Evolutionary conservation across 2,888 invertebrate genomes (phyloP), one percentile per base, ranked within the genome.

Genomic region (Ophion costatus): DNA sequence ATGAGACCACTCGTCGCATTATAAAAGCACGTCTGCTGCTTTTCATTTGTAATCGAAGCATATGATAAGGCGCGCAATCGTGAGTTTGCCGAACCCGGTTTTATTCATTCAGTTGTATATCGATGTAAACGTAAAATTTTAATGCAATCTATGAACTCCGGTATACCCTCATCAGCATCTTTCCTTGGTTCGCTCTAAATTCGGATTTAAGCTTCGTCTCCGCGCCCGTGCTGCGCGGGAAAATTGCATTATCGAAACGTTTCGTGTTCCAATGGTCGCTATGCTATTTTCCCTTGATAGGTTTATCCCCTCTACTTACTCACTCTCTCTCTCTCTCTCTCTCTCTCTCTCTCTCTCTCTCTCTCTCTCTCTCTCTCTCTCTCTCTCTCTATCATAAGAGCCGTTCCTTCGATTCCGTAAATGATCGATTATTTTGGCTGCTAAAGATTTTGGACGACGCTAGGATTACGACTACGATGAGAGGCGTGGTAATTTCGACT

Each of bases 41-140:
- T 38, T 38, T 38, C 38, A 38, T 38, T 38, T 38, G 6, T 9
- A 38, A 38, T 6, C 38, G 38, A 9, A 38, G 38, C 14, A 61
- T 51, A 45, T 17, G 9, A 33, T 56, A 45, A 51, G 11, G 63
- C 10, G 45, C 45, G 63, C 17, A n/a, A 45, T n/a, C 45, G n/a
- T 17, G 10, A 7, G 17, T 42, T 63, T 57, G 56, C 29, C 17
- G 29, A 22, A 24, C n/a, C 9, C 38, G n/a, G 20, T 42, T 69
- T 80, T 76, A 83, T 67, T 84, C 76, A 77, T 84, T 80, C 76
- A 80, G 67, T 57, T 29, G 69, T 84, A 76, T 80, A 9, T 38
- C 83, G 75, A n/a, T 45, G 24, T 56, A 63, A 84, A 67, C 67
- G 61, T 73, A 33, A 57, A 70, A 79, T 83, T 83, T 79, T 77